phyloP scores from a whole-genome alignment of 2,113 vertebrate species.

The Nothobranchius furzeri region DNA sequence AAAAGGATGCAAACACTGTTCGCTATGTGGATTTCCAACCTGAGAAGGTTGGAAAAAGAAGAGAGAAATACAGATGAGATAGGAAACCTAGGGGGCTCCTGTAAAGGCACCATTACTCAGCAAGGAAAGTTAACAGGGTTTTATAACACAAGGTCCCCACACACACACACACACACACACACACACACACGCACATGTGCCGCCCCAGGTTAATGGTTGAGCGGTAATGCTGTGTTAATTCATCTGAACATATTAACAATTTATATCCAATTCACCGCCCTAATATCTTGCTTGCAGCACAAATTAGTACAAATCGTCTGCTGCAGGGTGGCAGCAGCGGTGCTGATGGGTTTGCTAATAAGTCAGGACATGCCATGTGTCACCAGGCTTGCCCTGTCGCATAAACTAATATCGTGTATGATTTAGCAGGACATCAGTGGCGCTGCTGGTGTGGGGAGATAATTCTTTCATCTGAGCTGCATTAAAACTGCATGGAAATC shows the following conservation, averaged over 20 bases:
- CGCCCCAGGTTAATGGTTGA: slow-evolving; percentile 60
- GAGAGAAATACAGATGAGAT: slow-evolving; percentile 41
- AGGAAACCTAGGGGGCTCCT: slow-evolving; percentile 39
- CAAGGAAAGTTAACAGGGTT: slow-evolving; percentile 51
- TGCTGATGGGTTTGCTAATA: slow-evolving; percentile 20
- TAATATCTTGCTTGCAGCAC: slow-evolving; percentile 66
- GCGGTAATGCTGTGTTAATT: slow-evolving; percentile 70
- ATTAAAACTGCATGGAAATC: slow-evolving; percentile 42
- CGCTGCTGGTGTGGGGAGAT: slow-evolving; percentile 19
- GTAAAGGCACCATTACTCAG: slow-evolving; percentile 60
- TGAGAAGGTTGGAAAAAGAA: not conserved
- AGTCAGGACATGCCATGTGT: slow-evolving; percentile 51
- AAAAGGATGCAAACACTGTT: slow-evolving; percentile 30
- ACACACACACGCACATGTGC: slow-evolving; percentile 6
- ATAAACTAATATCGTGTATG: slow-evolving; percentile 48
- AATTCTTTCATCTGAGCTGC: slow-evolving; percentile 38
- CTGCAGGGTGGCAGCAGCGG: slow-evolving; percentile 20
- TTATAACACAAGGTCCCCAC: slow-evolving; percentile 35
- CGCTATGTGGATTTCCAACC: slow-evolving; percentile 27
- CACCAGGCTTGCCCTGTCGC: slow-evolving; percentile 35
- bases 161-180: slow-evolving; percentile 6
- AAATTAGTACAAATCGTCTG: slow-evolving; percentile 65
- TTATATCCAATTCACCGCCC: slow-evolving; percentile 65
- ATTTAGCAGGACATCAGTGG: slow-evolving; percentile 25
- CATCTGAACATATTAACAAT: slow-evolving; percentile 78